Conservation (phyloP, 2,797 vertebrate genomes). For the Phrynocephalus vlangalii region DNA sequence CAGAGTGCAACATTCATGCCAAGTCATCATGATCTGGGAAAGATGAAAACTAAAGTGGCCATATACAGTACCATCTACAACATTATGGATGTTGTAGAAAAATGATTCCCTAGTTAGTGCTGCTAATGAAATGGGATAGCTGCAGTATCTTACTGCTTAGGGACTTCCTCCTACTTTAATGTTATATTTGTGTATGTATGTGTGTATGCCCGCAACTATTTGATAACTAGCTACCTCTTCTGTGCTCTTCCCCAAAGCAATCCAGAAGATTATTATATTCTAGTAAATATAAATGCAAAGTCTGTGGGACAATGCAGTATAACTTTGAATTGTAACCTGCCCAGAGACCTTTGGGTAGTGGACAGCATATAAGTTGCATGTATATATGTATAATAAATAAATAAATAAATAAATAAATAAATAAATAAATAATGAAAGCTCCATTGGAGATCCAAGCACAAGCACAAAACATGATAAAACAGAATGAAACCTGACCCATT, state of each 20-base stretch:
- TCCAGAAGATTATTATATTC: background rate
- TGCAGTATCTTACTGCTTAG: constrained; percentile 41
- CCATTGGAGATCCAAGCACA: background rate
- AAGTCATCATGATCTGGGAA: constrained; percentile 31
- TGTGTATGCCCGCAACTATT: background rate
- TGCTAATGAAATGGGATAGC: constrained; percentile 50
- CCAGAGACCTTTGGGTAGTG: no score
- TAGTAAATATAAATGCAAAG: no score
- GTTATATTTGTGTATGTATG: background rate
- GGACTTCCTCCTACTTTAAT: constrained; percentile 53
- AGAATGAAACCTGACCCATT: background rate
- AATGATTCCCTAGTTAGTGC: constrained; percentile 55
- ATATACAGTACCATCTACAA: constrained; percentile 39
- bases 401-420: no score
- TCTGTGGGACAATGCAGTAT: no score
- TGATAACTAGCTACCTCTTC: background rate
- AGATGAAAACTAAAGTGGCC: constrained; percentile 51
- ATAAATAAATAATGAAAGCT: background rate
- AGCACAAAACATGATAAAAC: background rate
- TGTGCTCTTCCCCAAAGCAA: background rate
- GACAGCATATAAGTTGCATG: no score
- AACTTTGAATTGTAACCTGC: no score
- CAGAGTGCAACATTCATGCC: constrained; percentile 16
- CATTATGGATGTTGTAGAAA: constrained; percentile 59
- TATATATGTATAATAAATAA: no score